Percentiles rank a stretch among this genome's conserved stretches.
These are phyloP conservation scores for Etheostoma nigrum DNA, from an alignment of 2,797 vertebrate species.

Conservation along the genomic window DNA sequence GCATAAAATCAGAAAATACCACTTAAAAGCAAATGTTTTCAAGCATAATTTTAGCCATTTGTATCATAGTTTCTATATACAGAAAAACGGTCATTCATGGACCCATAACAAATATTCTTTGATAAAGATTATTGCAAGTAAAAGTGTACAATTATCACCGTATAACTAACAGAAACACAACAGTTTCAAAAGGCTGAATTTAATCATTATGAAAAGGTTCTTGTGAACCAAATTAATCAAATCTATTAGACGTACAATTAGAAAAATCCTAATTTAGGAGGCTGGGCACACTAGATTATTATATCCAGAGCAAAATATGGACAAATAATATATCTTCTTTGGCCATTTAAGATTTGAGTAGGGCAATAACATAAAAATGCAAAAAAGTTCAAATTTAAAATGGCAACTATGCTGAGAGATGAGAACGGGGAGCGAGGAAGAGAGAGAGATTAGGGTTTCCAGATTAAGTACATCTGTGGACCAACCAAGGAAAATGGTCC, in stretches of 20 bases:
- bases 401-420: slow-evolving; percentile 41
- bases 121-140: slow-evolving; percentile 23
- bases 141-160: slow-evolving; percentile 17
- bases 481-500: slow-evolving; percentile 64
- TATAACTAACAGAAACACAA: slow-evolving; percentile 9
- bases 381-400: slow-evolving; percentile 54
- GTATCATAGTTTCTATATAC: slow-evolving; percentile 4
- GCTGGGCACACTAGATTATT: neutral
- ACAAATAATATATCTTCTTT: slow-evolving; percentile 1
- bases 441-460: slow-evolving; percentile 70
- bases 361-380: slow-evolving; percentile 25
- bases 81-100: slow-evolving; percentile 43
- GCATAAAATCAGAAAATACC: slow-evolving; percentile 20
- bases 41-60: slow-evolving; percentile 1
- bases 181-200: slow-evolving; percentile 7
- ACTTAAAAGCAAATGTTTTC: slow-evolving; percentile 9
- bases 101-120: slow-evolving; percentile 20
- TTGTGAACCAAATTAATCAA: neutral
- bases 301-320: slow-evolving; percentile 13
- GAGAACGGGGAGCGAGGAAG: slow-evolving; percentile 39
- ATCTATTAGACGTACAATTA: neutral
- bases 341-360: slow-evolving; percentile 10
- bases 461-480: slow-evolving; percentile 75
- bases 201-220: neutral
- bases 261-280: neutral